These are phyloP conservation scores for Rhyzopertha dominica DNA, from an alignment of 1,140 invertebrate genomes.

Conservation along the genomic window DNA sequence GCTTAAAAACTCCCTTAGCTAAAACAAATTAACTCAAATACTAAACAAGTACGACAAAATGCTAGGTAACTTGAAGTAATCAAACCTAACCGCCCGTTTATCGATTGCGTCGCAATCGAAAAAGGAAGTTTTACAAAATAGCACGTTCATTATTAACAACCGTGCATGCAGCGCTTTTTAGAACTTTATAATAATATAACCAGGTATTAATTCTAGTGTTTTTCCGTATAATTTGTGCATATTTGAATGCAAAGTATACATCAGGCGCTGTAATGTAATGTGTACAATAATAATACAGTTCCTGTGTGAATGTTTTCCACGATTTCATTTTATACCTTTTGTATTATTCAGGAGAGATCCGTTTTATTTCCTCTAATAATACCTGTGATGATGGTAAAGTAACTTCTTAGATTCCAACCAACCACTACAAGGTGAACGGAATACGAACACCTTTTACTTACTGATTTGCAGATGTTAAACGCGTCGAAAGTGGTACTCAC, in stretches of 20 bases:
- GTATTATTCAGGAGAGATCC: conserved; percentile 20
- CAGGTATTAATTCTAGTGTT: conserved; percentile 8
- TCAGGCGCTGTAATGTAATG: conserved; percentile 13
- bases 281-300: conserved; percentile 19
- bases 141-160: conserved; percentile 1
- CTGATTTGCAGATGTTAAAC: too few species aligned
- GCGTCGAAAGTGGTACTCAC: conserved; percentile 7
- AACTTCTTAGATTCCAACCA: too few species aligned
- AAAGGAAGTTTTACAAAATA: too few species aligned
- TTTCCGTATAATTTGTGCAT: conserved; percentile 22
- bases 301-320: conserved; percentile 23
- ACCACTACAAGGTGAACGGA: too few species aligned
- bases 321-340: conserved; percentile 25
- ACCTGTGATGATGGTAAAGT: too few species aligned
- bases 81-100: too few species aligned
- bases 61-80: too few species aligned
- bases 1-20: too few species aligned
- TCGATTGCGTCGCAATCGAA: too few species aligned
- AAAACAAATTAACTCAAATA: too few species aligned
- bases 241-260: conserved; percentile 18
- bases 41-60: too few species aligned
- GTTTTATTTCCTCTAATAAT: conserved; percentile 24
- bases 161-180: not conserved
- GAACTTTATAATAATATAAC: conserved; percentile 9
- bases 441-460: too few species aligned